Evolutionary conservation across 2,113 vertebrate species (phyloP).

Genomic region (Arizona elegans): DNA sequence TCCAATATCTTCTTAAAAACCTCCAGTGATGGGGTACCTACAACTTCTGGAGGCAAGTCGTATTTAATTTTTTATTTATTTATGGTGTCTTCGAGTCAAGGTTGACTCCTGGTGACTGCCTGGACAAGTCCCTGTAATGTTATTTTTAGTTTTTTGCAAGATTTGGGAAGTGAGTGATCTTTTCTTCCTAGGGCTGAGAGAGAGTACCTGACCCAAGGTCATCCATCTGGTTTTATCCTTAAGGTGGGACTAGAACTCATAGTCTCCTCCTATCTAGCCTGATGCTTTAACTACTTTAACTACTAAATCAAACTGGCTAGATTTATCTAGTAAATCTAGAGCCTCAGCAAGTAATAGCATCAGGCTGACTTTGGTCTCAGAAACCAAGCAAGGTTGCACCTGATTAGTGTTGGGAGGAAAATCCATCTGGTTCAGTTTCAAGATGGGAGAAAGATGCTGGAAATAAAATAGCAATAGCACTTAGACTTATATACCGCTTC

Average conservation of each 20-base stretch:
- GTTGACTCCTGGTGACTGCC: not conserved
- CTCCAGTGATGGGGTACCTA: too few species aligned
- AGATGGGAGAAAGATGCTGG: too few species aligned
- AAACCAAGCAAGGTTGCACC: not conserved
- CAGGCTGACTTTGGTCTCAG: not conserved
- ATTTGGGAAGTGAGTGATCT: not conserved
- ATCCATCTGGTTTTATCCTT: not conserved
- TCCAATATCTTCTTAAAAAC: too few species aligned
- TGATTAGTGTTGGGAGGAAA: not conserved
- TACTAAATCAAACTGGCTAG: not conserved
- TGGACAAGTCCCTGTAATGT: not conserved
- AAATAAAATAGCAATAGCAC: too few species aligned
- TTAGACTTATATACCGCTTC: too few species aligned
- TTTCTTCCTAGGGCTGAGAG: not conserved
- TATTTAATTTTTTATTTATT: not conserved
- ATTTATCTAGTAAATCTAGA: not conserved
- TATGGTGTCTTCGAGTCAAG: not conserved
- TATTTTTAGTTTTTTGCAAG: not conserved
- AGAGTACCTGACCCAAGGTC: not conserved
- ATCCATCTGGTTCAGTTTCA: too few species aligned
- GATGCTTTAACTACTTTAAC: not conserved
- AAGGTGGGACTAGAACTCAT: not conserved
- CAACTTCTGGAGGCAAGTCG: too few species aligned
- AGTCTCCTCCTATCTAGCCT: not conserved
- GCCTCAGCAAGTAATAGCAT: not conserved